These are phyloP conservation scores for Etia nguti DNA, from an alignment of 2,113 vertebrate species.

Conservation along the genomic window DNA sequence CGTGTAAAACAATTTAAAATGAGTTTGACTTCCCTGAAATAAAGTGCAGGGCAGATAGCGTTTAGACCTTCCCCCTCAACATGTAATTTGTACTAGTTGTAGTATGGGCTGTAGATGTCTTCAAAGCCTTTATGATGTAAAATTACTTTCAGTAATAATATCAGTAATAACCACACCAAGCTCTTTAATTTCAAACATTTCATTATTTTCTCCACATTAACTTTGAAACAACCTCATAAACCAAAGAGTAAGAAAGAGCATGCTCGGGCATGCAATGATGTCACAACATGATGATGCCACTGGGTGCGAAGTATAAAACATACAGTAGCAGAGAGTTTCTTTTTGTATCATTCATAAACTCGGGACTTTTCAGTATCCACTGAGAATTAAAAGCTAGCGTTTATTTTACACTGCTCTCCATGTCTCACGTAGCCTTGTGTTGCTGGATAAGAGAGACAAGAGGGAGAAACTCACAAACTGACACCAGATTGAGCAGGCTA, in stretches of 20 bases:
- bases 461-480: conserved; percentile 68
- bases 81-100: background rate
- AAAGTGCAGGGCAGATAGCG: background rate
- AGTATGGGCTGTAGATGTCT: background rate
- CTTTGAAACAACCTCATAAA: conserved; percentile 81
- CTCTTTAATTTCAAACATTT: conserved; percentile 73
- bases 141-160: background rate
- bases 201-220: conserved; percentile 78
- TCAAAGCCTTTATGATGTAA: background rate
- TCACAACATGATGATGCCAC: conserved; percentile 81
- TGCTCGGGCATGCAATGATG: conserved; percentile 80
- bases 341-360: conserved; percentile 75
- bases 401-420: conserved; percentile 71
- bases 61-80: background rate
- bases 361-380: conserved; percentile 65
- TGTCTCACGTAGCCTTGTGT: conserved; percentile 66
- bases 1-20: background rate
- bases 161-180: conserved; percentile 52
- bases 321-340: conserved; percentile 74
- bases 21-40: background rate
- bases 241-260: conserved; percentile 81
- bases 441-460: conserved; percentile 66
- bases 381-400: conserved; percentile 75
- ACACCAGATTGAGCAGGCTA: conserved; percentile 77
- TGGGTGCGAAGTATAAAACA: conserved; percentile 78